phyloP scores from a whole-genome alignment of 2,797 vertebrate species.

The Acropternis orthonyx region DNA sequence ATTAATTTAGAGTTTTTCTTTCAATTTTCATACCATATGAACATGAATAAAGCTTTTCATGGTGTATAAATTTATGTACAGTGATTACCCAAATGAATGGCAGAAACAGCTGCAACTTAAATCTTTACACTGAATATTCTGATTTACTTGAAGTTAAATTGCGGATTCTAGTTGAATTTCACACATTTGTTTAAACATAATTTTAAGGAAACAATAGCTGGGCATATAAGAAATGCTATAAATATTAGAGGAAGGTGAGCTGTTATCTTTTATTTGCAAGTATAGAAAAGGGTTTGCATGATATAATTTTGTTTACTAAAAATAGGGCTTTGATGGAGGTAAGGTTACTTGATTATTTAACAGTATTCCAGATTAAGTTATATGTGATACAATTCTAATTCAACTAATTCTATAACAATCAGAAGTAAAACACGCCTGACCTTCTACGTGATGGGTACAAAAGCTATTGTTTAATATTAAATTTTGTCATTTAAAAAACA shows the following conservation, averaged over 20 bases:
- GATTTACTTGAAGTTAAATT: constrained; percentile 30
- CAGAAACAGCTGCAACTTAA: constrained; percentile 70
- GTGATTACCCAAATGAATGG: constrained; percentile 65
- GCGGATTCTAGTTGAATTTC: constrained; percentile 41
- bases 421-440: background rate
- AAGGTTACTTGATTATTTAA: background rate
- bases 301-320: background rate
- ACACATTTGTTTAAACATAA: background rate
- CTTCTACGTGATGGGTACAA: background rate
- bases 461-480: background rate
- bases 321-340: background rate
- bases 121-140: constrained; percentile 47
- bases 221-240: background rate
- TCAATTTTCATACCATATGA: constrained; percentile 73
- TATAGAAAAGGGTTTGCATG: background rate
- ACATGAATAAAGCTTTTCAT: constrained; percentile 73
- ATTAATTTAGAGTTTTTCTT: constrained; percentile 77
- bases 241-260: background rate
- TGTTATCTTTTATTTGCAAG: background rate
- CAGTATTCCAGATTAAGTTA: background rate
- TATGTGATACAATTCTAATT: background rate
- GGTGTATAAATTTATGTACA: constrained; percentile 70
- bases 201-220: background rate
- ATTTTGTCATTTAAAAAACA: background rate
- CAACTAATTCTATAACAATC: background rate